Percentiles rank a stretch among this genome's conserved stretches.
Evolutionary conservation across 2,113 vertebrate species (phyloP).

Genomic region (Charadrius vociferus): DNA sequence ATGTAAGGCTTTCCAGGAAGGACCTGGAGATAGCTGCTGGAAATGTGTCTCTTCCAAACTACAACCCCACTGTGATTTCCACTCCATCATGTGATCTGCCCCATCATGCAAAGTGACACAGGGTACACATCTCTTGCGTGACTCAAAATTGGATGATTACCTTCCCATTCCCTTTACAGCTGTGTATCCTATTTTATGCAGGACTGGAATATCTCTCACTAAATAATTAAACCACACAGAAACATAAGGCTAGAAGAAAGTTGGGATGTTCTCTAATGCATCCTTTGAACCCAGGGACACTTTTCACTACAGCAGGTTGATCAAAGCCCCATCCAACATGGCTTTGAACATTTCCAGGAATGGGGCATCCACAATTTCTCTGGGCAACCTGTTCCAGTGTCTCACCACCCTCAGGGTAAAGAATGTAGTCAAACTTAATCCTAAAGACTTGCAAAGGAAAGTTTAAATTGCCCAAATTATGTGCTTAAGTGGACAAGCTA

Average conservation of each 20-base stretch:
- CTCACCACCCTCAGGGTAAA: too few relatives aligned
- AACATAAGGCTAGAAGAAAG: background rate
- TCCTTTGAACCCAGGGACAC: background rate
- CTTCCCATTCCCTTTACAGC: background rate
- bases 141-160: background rate
- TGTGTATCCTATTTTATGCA: background rate
- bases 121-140: background rate
- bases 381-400: too few relatives aligned
- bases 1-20: background rate
- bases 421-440: background rate
- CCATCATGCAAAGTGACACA: background rate
- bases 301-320: too few relatives aligned
- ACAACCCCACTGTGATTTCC: background rate
- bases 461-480: background rate
- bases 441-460: background rate
- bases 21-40: background rate
- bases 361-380: too few relatives aligned
- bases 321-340: too few relatives aligned
- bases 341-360: too few relatives aligned
- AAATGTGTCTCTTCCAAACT: background rate
- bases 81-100: background rate
- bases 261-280: background rate
- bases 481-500: background rate
- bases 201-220: background rate
- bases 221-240: background rate